A percentile compares a stretch with the other conserved stretches of the same genome.
Evolutionary conservation across 2,113 vertebrate species (phyloP).

Genomic region (Nicator chloris): DNA sequence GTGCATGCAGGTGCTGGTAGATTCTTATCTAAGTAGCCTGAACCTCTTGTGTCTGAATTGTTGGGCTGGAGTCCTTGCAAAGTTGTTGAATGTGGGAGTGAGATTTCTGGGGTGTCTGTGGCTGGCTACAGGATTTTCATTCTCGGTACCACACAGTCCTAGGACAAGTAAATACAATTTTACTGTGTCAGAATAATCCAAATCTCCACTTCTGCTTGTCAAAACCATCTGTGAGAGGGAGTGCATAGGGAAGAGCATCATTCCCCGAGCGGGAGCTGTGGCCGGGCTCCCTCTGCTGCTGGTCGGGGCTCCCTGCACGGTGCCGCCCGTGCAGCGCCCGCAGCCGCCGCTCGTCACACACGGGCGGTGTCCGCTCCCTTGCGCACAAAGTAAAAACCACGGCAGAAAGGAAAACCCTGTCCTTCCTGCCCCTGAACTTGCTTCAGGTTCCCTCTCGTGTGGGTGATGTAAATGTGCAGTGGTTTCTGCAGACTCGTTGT

Average conservation of each 20-base stretch:
- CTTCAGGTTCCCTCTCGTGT: not conserved
- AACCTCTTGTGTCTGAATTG: not conserved
- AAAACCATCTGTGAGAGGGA: not conserved
- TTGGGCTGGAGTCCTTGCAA: not conserved
- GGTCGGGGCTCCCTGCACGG: not conserved
- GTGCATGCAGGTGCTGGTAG: not conserved
- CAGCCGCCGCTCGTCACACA: fast-evolving
- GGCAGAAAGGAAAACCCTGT: not conserved
- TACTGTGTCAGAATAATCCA: not conserved
- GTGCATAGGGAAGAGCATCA: fast-evolving
- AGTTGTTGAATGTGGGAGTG: not conserved
- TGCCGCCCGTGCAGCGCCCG: fast-evolving
- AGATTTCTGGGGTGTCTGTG: not conserved
- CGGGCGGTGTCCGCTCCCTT: fast-evolving
- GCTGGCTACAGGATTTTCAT: not conserved
- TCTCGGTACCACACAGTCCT: not conserved
- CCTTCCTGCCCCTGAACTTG: not conserved
- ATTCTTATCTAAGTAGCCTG: not conserved
- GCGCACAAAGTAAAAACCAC: not conserved
- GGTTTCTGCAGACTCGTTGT: not conserved
- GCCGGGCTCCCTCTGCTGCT: conserved; percentile 47
- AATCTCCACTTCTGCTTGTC: not conserved
- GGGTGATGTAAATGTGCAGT: not conserved
- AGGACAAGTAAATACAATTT: not conserved
- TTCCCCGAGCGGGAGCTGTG: not conserved